Base-by-base conservation (phyloP, 2,888 invertebrate genomes). In the Horisme vitalbata region DNA sequence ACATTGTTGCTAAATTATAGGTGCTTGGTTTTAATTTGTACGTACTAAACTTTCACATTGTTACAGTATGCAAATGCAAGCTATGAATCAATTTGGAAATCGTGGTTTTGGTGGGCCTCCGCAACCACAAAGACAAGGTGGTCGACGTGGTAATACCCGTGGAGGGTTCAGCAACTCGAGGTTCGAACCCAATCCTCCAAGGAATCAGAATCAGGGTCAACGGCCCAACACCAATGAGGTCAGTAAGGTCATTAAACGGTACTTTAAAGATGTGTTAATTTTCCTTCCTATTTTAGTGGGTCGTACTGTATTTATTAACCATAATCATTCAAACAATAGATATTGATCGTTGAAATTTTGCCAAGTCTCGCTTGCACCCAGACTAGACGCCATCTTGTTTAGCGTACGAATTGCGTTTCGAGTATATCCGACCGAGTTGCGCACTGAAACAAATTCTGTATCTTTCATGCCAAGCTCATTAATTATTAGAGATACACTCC, bases 81-180 rank as follows among this genome's bases (percentile, higher is more conserved):
- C 75, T 41, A 86, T 87, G 86, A 83, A 86, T 76, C 76, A 83
- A 59, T 88, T 72, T 50, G 83, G 81, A n/a, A 78, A 83, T 59
- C 71, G 89, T 65, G 89, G 89, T n/a, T 88, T 81, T 62, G 89
- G 89, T 13, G 89, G 89, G 3, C 84, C 85, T 14, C 89, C 89
- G 4, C 89, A 89, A 52, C 89, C 89, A 0, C 89, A 89, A 58
- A 76, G 89, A 32, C 86, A 81, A 52, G 83, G 83, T 36, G 75
- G 76, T 24, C 81, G 87, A 20, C 80, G 87, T 48, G 83, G 84
- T 15, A 75, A 71, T 39, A 74, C 75, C 24, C 75, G 76, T 23
- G 76, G 85, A 36, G 80, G 79, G 18, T 89, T 90, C 35, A 80
- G 84, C n/a, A 89, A 91, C 57, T 79, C 87, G 8, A 75, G 89